Conservation (phyloP, 37 sponge, comb jelly and placozoan species). For the Aphrocallistes beatrix region DNA sequence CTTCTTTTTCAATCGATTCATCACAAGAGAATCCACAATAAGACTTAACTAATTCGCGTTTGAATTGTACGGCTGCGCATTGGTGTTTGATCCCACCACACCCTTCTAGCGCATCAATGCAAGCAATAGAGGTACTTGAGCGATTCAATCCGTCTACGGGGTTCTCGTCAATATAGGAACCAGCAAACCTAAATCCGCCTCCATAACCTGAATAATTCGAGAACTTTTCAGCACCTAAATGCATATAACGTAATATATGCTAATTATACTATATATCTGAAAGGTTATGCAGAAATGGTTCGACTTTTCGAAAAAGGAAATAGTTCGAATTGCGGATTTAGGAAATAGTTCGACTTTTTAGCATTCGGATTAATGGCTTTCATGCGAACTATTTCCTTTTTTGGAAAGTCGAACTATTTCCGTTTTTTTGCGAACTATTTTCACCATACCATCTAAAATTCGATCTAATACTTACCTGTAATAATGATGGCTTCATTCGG, state of each 20-base stretch:
- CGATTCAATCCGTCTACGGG: constrained; percentile 23
- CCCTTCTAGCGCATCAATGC: constrained; percentile 49
- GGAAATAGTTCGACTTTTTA: too few species aligned
- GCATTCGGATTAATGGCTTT: too few species aligned
- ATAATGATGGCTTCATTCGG: constrained; percentile 52
- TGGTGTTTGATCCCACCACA: background rate
- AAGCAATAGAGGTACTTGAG: constrained; percentile 35
- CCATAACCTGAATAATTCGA: constrained; percentile 57
- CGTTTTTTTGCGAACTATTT: too few species aligned
- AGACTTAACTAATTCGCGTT: constrained; percentile 50
- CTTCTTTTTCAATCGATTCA: background rate
- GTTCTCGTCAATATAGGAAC: constrained; percentile 29
- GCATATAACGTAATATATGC: background rate
- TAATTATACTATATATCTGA: too few species aligned
- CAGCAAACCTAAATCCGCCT: constrained; percentile 30
- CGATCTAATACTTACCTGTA: constrained; percentile 20
- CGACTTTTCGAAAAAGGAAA: too few species aligned
- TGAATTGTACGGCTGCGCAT: background rate
- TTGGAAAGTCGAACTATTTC: too few species aligned
- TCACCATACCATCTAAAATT: too few species aligned
- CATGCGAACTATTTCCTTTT: too few species aligned
- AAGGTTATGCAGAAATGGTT: too few species aligned
- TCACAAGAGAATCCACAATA: constrained; percentile 35
- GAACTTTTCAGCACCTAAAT: constrained; percentile 51
- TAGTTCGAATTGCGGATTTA: too few species aligned